Base-by-base conservation (phyloP, 2,113 vertebrate genomes). In the Rhinichthys klamathensis region DNA sequence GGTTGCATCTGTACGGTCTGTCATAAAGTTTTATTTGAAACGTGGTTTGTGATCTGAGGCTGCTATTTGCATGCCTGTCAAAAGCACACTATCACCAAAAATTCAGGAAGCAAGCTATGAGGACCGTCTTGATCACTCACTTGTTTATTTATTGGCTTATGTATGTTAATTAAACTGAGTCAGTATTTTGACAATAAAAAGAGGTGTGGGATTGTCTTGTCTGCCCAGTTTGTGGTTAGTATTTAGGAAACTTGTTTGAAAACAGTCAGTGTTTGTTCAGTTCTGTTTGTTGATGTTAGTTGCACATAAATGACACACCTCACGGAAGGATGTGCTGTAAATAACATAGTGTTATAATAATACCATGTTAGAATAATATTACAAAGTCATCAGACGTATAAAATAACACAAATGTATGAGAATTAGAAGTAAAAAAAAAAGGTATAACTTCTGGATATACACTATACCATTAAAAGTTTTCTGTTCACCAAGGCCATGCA, bases 21-120 rank as follows among this genome's bases (percentile, higher is more conserved):
- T 80, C 11, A 32, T 67, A 38, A 41, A 61, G 46, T 83, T 77
- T 61, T 15, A 78, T 25, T 44, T 49, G 6, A 21, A 69, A 85
- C 46, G 38, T 9, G 27, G 35, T 81, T 41, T 83, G 38, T 21
- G 51, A 87, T 51, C 30, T 70, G 41, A 56, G 69, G 10, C 73
- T 70, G 23, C 6, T 67, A 11, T 70, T 69, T 79, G 38, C 18
- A 11, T 61, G 7, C 79, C 30, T 46, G 16, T 75, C 38, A 46
- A 11, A 3, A 4, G 27, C 9, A 72, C 58, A 58, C 25, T 3
- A 4, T 46, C 13, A 58, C 9, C 35, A 30, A 21, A 15, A 23
- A 12, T 49, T 32, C 23, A 10, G 2, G 35, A 25, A 44, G 18
- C 32, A 23, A 21, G 16, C 51, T 69, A 67, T 25, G 56, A n/a